Evolutionary conservation across 2,797 vertebrate genomes (phyloP).

Genomic region (Phataginus tricuspis): DNA sequence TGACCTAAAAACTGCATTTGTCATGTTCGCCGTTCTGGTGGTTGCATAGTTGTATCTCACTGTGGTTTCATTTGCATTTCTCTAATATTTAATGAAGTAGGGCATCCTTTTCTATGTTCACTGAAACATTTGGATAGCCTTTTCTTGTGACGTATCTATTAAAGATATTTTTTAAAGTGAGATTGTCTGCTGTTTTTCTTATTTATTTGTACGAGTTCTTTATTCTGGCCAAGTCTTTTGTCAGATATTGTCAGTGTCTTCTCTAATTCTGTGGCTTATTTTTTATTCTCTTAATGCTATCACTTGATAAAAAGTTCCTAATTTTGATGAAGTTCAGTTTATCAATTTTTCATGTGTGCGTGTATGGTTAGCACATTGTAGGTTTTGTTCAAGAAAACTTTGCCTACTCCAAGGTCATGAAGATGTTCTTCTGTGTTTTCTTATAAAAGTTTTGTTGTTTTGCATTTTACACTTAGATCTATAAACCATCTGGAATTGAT

Average conservation of each 20-base stretch:
- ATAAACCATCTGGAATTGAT: background rate
- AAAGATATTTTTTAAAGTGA: background rate
- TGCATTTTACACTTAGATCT: background rate
- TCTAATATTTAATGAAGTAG: background rate
- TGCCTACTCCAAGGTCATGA: background rate
- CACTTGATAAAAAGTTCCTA: background rate
- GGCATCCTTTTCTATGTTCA: background rate
- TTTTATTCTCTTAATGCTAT: background rate
- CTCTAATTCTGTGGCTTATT: background rate
- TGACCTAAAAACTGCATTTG: background rate
- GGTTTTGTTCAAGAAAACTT: constrained; percentile 39
- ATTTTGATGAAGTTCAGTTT: background rate
- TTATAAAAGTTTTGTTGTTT: constrained; percentile 46
- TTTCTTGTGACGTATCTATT: background rate
- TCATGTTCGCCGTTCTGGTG: background rate
- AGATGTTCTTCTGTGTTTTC: background rate
- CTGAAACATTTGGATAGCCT: background rate
- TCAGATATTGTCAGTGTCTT: background rate
- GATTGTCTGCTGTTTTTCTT: background rate
- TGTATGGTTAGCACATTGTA: constrained; percentile 19
- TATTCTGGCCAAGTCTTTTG: background rate
- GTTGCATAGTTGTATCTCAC: background rate
- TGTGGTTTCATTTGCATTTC: background rate
- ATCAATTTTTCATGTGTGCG: background rate
- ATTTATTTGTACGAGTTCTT: constrained; percentile 25